Evolutionary conservation across 2,113 vertebrate species (phyloP), one percentile per base, ranked within the genome.

Genomic region (Brachyhypopomus occidentalis): DNA sequence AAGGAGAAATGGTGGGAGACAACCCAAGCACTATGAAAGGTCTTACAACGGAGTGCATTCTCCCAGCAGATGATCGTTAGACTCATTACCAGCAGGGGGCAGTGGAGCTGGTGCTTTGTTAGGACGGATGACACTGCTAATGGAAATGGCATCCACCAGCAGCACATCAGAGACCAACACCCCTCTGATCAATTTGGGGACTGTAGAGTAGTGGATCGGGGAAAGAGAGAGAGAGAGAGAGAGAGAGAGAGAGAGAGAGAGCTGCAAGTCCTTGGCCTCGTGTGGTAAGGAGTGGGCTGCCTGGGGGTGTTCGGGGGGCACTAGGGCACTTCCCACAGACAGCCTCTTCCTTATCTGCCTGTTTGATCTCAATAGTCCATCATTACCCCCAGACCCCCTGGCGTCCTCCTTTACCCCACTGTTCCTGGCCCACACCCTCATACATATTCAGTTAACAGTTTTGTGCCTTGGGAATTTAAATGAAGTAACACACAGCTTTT

Each of bases 301-400:
- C 55, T 59, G 59, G 56, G 41, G 41, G 83, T 77, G 70, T 41
- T 25, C n/a, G 63, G 22, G 62, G 72, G 48, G 30, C 56, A 63
- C 41, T 41, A 81, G 80, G 75, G 64, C 70, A 75, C 60, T 48
- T 80, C 62, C 27, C 75, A 76, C 62, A 34, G 45, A 83, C 79
- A 76, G 36, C 81, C 66, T 77, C 81, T 82, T 70, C 27, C 19
- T 73, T 75, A 69, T 76, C 72, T 66, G 64, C 79, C 64, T 2
- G 70, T 77, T 83, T 89, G 78, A 88, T 84, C 84, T 70, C 62
- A 56, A 38, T 14, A 22, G 58, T 38, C 75, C 36, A 52, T 84
- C 58, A 73, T 75, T 78, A 83, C 55, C 69, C 67, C 75, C 69
- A 23, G 62, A 63, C 66, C 72, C 75, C 72, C 22, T 14, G 52